Base-by-base conservation (phyloP, 2,113 vertebrate species). In the Anguilla rostrata region DNA sequence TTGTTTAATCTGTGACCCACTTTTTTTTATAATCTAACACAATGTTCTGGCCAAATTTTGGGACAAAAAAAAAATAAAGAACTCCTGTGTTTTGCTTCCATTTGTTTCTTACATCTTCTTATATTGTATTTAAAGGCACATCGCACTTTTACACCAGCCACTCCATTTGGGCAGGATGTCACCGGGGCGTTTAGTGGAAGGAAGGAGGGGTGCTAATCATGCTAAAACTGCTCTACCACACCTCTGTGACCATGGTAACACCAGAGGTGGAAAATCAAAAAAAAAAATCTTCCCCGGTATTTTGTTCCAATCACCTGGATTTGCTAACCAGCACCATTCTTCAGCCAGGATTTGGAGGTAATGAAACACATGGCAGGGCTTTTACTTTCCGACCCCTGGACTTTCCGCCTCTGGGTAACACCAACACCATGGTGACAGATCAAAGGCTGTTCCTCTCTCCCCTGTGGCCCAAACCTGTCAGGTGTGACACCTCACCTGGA, bases 161-260 rank as follows among this genome's bases (percentile, higher is more conserved):
- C n/a, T 75, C n/a, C 71, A 75, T 75, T 75, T 75, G 71, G 71
- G n/a, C n/a, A 75, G 71, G 71, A 75, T 75, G 29, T 75, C 71
- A 75, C 5, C 3, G 26, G 22, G 71, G 63, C 3, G 43, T 6
- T 66, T 34, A 2, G n/a, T 34, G n/a, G 26, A 9, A 75, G 71
- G 71, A 12, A 9, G 26, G 66, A 75, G 66, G n/a, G n/a, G n/a
- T 75, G 66, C n/a, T 75, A 75, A 75, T 75, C 71, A 29, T 34
- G 71, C 9, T 9, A 26, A 75, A 75, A 34, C 26, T 9, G n/a
- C 71, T 1, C n/a, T 29, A 6, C 26, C 71, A 75, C 26, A 75
- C 20, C 71, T 75, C 71, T 34, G 29, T 1, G 71, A 75, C n/a
- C 60, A 26, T 66, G 60, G 49, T 53, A 53, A 53, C 49, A 46